Base-by-base conservation (phyloP, 30 jellyfish, hydroid and myxozoan species). In the Kudoa iwatai region DNA sequence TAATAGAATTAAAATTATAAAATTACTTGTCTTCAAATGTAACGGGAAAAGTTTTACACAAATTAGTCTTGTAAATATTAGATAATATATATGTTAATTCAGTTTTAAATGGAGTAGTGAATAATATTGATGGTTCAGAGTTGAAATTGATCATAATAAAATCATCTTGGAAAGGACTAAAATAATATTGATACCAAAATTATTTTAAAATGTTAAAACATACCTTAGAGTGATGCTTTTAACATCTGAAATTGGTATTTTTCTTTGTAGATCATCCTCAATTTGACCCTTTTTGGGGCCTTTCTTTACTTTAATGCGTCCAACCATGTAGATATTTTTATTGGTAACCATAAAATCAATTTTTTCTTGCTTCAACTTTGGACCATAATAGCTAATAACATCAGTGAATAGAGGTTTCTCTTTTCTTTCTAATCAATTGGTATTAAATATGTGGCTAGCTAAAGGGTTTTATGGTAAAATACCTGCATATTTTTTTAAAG, bases 251-350 rank as follows among this genome's bases (percentile, higher is more conserved):
- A 62, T 54, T 13, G 66, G 31, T 23, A 77, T 64, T 40, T 77
- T 77, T 19, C 87, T 62, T 42, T 77, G 64, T 33, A 77, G 65
- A 43, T 61, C 68, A 43, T 77, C 96, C 13, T 54, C 42, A 21
- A 64, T 51, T 38, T 77, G 57, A 10, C 96, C 96, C 57, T 77
- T 77, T 44, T 77, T 85, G 7, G 88, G 88, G 0, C 96, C 96
- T 44, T 77, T 77, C 40, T 77, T 77, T 42, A 57, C 84, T 34
- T 54, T 65, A 24, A 60, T 87, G 25, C 94, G 50, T 25, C 94
- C 94, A 45, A 74, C 61, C 55, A 74, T 40, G 42, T 62, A 74
- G 17, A 74, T 55, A 47, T 63, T 86, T 33, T 74, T 74, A 20
- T 86, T 62, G 17, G 88, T 64, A 43, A 74, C 53, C 20, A 74